Percentiles rank a stretch among this genome's conserved stretches.
Conservation (phyloP, 2,888 invertebrate species). For the Drosophila nigricruria region DNA sequence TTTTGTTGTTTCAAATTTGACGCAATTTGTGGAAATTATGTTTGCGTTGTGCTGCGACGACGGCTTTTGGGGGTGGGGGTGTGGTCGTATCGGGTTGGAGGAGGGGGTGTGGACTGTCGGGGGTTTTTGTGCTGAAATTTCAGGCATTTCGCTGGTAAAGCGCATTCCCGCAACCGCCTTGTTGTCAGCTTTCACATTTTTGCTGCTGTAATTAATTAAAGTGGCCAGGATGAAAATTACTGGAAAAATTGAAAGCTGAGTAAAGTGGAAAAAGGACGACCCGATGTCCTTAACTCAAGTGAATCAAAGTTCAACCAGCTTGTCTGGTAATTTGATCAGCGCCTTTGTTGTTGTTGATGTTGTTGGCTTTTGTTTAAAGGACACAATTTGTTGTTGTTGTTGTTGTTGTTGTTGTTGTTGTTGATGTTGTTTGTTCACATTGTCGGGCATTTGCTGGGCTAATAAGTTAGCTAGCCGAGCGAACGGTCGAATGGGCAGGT, state of each 20-base stretch:
- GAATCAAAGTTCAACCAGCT: conserved; percentile 63
- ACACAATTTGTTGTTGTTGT: conserved; percentile 21
- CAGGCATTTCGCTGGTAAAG: conserved; percentile 16
- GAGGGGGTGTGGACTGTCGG: too few relatives aligned
- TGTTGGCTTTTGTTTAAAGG: conserved; percentile 30
- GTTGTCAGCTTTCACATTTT: conserved; percentile 24
- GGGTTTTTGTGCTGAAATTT: conserved; percentile 10
- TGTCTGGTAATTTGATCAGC: conserved; percentile 68
- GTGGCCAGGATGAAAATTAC: conserved; percentile 34
- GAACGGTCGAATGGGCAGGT: conserved; percentile 5
- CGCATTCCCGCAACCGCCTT: conserved; percentile 6
- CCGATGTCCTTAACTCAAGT: conserved; percentile 52
- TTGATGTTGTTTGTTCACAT: conserved; percentile 51
- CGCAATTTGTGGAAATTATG: conserved; percentile 5
- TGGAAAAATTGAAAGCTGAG: conserved; percentile 13
- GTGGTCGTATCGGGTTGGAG: not conserved
- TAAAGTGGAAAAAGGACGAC: conserved; percentile 16
- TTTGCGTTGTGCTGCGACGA: not conserved
- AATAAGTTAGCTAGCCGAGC: conserved; percentile 53
- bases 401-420: not conserved
- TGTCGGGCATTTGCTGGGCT: conserved; percentile 57
- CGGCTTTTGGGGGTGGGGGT: not conserved
- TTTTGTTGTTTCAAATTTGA: conserved; percentile 9
- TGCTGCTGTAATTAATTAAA: conserved; percentile 44
- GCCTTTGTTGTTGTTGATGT: not conserved